Base-by-base conservation (phyloP, 2,888 invertebrate species). In the Teinopalpus imperialis region DNA sequence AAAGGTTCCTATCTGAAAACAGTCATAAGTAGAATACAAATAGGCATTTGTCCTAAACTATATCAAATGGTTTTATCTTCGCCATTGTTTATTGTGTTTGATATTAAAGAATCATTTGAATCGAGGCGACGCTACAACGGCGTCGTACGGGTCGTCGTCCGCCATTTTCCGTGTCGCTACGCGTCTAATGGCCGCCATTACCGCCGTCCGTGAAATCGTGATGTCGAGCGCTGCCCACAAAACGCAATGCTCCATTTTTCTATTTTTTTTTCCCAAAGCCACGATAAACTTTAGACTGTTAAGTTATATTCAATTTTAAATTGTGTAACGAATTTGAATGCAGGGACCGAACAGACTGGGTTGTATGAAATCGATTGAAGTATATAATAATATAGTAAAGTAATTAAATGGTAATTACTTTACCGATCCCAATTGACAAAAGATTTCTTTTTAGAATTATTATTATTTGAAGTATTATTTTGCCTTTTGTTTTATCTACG, bases 151-250 rank as follows among this genome's bases (percentile, higher is more conserved):
- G 77, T 78, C 79, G 74, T 69, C 69, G 79, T 46, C 77, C 78
- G 69, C 61, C 59, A 69, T 77, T 73, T 79, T 71, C 73, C 74
- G 69, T 74, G 77, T 74, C 74, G 73, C 68, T 71, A 64, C 66
- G 51, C 61, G 59, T 70, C 68, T 81, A 81, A 81, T 81, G 71
- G 74, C 68, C 32, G 62, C 73, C 66, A 80, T 80, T 76, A 82
- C 73, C 52, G 66, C 30, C 54, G 72, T 56, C 76, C 77, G 75
- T 81, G 75, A 81, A 81, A 75, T 81, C 79, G 76, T 80, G 75
- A 77, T 73, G 75, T 54, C 72, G 68, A 67, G 68, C 71, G 69
- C 67, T 72, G 69, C 70, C 76, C 74, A 77, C 75, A 75, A 74
- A 75, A 72, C 63, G 65, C 65, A 68, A 70, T 68, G 67, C 62